Conservation (phyloP, 2,888 invertebrate species). For the Gnatocerus cornutus region DNA sequence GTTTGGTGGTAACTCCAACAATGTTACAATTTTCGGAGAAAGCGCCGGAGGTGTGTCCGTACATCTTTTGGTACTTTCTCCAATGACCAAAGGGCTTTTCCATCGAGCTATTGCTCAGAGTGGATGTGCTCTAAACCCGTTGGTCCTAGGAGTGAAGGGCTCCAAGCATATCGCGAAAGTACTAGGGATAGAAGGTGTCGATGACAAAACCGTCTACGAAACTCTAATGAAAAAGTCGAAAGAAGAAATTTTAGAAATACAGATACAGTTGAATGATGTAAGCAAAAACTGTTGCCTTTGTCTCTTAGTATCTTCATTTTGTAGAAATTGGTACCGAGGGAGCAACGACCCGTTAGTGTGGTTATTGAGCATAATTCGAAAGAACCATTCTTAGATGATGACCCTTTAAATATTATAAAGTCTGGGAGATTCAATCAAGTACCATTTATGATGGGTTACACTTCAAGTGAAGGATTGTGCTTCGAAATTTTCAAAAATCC, state of each 20-base stretch:
- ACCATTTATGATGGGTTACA: constrained; percentile 61
- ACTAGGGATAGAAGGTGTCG: background rate
- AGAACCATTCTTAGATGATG: constrained; percentile 56
- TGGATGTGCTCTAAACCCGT: constrained; percentile 57
- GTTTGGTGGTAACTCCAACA: constrained; percentile 73
- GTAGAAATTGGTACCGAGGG: constrained; percentile 2
- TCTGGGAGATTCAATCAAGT: constrained; percentile 59
- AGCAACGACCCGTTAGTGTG: constrained; percentile 46
- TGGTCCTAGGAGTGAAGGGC: constrained; percentile 50
- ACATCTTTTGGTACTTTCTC: constrained; percentile 72
- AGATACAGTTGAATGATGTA: constrained; percentile 26
- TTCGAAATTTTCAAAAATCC: constrained; percentile 51
- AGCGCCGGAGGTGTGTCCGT: constrained; percentile 73
- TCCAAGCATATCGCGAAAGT: background rate
- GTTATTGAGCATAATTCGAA: constrained; percentile 54
- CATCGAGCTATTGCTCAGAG: constrained; percentile 63
- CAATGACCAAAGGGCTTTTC: constrained; percentile 68
- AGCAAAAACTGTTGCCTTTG: background rate
- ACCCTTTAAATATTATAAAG: constrained; percentile 56
- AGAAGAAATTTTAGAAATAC: constrained; percentile 40
- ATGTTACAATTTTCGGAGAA: constrained; percentile 74
- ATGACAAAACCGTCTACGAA: constrained; percentile 16
- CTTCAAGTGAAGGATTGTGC: constrained; percentile 59
- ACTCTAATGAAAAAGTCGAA: constrained; percentile 40
- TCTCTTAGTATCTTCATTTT: constrained; percentile 5